Base-by-base conservation (phyloP, 2,888 invertebrate species). In the Hydropsyche betteni region DNA sequence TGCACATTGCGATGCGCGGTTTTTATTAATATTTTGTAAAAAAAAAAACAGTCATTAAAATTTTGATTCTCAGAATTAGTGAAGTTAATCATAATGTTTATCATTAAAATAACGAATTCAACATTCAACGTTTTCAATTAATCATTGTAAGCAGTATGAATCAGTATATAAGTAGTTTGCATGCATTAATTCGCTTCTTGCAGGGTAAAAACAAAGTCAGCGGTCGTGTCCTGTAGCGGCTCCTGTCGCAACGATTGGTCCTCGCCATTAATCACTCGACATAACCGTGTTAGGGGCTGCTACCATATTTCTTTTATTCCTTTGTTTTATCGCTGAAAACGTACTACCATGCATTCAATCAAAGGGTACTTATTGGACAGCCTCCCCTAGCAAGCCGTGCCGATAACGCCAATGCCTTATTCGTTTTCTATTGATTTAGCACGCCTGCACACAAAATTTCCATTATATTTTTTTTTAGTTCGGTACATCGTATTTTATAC, bases 221-320 rank as follows among this genome's bases (percentile, higher is more conserved):
- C 73, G 74, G 72, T 72, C 75, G 69, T 76, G 74, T 78, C 69
- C 44, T 68, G 50, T 69, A 8, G 52, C 61, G 72, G 75, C 73
- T 72, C 70, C 76, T 74, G 76, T 78, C 78, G 75, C 55, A 52
- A 10, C 77, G 76, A 78, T 79, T 79, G 77, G 78, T 77, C 76
- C 75, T 44, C 34, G 68, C 75, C 78, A 79, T 79, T 79, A 79
- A 78, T 79, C 79, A 79, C 76, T 75, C 74, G 75, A 75, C 79
- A 76, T 79, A 74, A 76, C 75, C 72, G 69, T 53, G 51, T 38
- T 52, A 51, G 68, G 75, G 75, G 70, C 14, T 72, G 74, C 71
- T 61, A 76, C 76, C 79, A 77, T 79, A 74, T 78, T 78, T 77
- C 74, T 76, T 76, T 74, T 69, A 69, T 76, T 69, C 55, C 55